Base-by-base conservation (phyloP, 2,797 vertebrate genomes). In the Hippocampus kuda region DNA sequence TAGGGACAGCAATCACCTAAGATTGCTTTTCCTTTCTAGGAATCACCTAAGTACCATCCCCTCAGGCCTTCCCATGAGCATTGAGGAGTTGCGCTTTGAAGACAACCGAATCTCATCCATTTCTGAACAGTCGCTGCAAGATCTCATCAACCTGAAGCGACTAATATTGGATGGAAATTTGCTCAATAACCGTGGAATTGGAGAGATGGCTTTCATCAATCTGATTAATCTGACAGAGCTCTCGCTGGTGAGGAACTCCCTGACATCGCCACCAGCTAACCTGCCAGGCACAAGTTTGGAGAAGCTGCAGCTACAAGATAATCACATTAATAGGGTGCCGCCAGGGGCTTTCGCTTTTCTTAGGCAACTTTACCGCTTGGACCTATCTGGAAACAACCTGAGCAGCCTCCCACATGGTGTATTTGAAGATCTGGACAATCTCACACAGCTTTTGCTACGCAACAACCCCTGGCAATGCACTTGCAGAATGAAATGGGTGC, bases 21-120 rank as follows among this genome's bases (percentile, higher is more conserved):
- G 95, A 81, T 90, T 99, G 75, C 94, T 99, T 75, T 99, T 99
- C 80, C 94, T 99, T 80, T 99, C 98, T 41, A 91, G 98, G 71
- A 99, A 99, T 88, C 98, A 99, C 87, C 92, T 99, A 48, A 99
- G 96, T 85, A 97, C 96, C 83, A 99, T 99, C 82, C 98, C 98
- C 68, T 90, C 92, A 78, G 96, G 98, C 76, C 90, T 99, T 68
- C 98, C 98, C 72, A 94, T 92, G 91, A 97, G 95, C 41, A 98
- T 99, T 76, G 97, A 99, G 89, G 98, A 99, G 85, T 85, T 99
- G 73, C 95, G 98, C 82, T 92, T 99, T 81, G 98, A 99, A 79
- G 98, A 99, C 93, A 99, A 99, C 89, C 95, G 98, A 65, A 99
- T 99, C 88, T 98, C 97, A 60, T 96, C 94, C 0, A 99, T 99